phyloP scores from a whole-genome alignment of 2,797 vertebrate genomes.

The Paratrypauchen microcephalus region DNA sequence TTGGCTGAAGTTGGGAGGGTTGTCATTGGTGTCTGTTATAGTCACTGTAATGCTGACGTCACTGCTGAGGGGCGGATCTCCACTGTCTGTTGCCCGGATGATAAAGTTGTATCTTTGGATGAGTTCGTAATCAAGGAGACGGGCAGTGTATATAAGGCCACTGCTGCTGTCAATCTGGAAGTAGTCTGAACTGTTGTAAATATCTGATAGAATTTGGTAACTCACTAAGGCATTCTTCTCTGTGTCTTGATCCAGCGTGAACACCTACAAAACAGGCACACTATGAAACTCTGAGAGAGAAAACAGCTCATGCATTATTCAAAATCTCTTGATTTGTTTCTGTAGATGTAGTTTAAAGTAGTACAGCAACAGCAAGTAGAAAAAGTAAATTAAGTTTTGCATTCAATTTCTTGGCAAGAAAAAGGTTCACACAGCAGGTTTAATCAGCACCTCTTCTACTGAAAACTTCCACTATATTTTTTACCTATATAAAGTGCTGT shows the following conservation, averaged over 20 bases:
- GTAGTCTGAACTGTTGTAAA: slow-evolving; percentile 82
- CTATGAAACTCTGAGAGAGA: slow-evolving; percentile 20
- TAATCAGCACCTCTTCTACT: not conserved
- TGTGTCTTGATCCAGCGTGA: slow-evolving; percentile 88
- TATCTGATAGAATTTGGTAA: slow-evolving; percentile 88
- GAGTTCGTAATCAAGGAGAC: slow-evolving; percentile 89
- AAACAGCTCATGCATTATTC: slow-evolving; percentile 45
- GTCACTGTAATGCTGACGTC: slow-evolving; percentile 82
- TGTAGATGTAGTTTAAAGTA: slow-evolving; percentile 8
- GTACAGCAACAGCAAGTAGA: slow-evolving; percentile 19
- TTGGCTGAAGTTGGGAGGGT: slow-evolving; percentile 89
- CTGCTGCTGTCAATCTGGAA: slow-evolving; percentile 87
- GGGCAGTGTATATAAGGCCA: slow-evolving; percentile 84
- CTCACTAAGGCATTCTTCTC: slow-evolving; percentile 84
- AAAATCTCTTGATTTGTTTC: slow-evolving; percentile 34
- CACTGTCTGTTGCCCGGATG: slow-evolving; percentile 85
- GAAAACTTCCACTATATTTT: slow-evolving; percentile 1
- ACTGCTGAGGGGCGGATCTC: slow-evolving; percentile 85
- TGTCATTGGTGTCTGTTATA: slow-evolving; percentile 92
- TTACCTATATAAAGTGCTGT: not conserved
- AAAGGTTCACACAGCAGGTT: not conserved
- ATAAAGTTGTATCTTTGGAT: slow-evolving; percentile 82
- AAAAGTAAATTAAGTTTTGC: slow-evolving; percentile 18
- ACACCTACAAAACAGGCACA: slow-evolving; percentile 66
- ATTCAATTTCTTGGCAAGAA: slow-evolving; percentile 16